These are phyloP conservation scores for Stenchaetothrips biformis DNA, from an alignment of 2,888 invertebrate genomes.

Conservation along the genomic window DNA sequence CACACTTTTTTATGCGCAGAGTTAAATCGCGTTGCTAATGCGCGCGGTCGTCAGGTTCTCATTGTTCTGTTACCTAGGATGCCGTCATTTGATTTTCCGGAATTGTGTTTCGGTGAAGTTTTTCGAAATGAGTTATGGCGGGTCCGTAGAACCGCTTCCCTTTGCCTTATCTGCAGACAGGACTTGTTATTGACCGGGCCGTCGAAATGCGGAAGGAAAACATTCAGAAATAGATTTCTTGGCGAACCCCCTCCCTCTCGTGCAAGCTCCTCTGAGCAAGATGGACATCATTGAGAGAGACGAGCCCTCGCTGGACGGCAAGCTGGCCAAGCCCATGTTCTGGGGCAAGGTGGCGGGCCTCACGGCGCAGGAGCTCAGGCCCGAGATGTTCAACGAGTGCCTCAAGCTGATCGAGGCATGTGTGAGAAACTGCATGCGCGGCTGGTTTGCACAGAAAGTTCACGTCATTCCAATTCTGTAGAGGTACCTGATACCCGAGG, in stretches of 20 bases:
- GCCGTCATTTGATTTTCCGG: background rate
- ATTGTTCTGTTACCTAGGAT: background rate
- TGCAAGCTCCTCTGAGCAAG: background rate
- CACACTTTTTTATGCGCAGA: slow-evolving; percentile 45
- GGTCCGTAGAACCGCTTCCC: too few relatives aligned
- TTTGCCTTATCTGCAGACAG: too few relatives aligned
- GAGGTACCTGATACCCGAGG: slow-evolving; percentile 12
- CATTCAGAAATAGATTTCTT: too few relatives aligned
- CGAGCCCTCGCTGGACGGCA: background rate
- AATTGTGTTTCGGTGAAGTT: background rate
- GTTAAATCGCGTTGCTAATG: too few relatives aligned
- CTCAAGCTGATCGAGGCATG: background rate
- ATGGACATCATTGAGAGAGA: slow-evolving; percentile 10
- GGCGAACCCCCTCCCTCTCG: too few relatives aligned
- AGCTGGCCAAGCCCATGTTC: background rate
- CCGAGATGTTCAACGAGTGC: background rate
- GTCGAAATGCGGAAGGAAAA: too few relatives aligned
- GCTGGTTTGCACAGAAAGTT: background rate
- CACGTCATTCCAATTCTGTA: background rate
- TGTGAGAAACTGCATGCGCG: too few relatives aligned
- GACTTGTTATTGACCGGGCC: too few relatives aligned
- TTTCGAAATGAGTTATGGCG: too few relatives aligned
- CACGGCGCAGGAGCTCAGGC: slow-evolving; percentile 16
- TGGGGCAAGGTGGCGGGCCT: slow-evolving; percentile 7
- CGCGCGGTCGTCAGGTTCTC: background rate